phyloP scores from a whole-genome alignment of 2,797 vertebrate species.

The Onychomys leucogaster region DNA sequence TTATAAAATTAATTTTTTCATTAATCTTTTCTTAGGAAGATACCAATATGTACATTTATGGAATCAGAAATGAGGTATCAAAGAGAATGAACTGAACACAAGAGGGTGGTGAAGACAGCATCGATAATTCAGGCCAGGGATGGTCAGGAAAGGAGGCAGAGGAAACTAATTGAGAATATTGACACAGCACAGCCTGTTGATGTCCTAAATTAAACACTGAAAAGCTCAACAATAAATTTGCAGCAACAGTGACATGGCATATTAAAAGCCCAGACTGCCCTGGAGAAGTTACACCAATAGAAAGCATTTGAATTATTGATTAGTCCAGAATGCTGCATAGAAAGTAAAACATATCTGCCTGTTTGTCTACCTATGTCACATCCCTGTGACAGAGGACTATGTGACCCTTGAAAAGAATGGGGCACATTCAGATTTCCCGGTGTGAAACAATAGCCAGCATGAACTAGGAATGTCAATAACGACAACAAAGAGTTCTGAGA shows the following conservation, averaged over 20 bases:
- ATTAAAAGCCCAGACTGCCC: slow-evolving; percentile 61
- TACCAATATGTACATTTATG: background rate
- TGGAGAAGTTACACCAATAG: slow-evolving; percentile 38
- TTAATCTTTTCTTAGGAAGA: background rate
- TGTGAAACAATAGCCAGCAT: slow-evolving; percentile 1
- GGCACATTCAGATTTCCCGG: background rate
- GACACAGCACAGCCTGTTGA: background rate
- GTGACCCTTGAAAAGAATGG: background rate
- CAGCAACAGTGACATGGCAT: background rate
- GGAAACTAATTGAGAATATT: background rate
- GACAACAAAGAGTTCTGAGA: background rate
- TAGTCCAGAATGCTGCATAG: slow-evolving; percentile 17
- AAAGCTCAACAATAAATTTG: slow-evolving; percentile 31
- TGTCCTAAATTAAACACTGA: slow-evolving; percentile 52
- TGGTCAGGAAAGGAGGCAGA: background rate
- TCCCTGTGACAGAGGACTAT: background rate
- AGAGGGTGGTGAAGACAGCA: background rate
- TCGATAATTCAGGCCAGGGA: background rate
- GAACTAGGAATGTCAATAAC: background rate
- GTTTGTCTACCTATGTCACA: background rate
- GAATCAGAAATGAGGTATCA: background rate
- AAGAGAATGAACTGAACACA: background rate
- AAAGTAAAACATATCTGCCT: slow-evolving; percentile 45
- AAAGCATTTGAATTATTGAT: slow-evolving; percentile 71
- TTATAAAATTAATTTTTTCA: slow-evolving; percentile 1